A percentile compares a stretch with the other conserved stretches of the same genome.
Evolutionary conservation across 2,113 vertebrate genomes (phyloP).

Genomic region (Ptilorrhoa leucosticta): DNA sequence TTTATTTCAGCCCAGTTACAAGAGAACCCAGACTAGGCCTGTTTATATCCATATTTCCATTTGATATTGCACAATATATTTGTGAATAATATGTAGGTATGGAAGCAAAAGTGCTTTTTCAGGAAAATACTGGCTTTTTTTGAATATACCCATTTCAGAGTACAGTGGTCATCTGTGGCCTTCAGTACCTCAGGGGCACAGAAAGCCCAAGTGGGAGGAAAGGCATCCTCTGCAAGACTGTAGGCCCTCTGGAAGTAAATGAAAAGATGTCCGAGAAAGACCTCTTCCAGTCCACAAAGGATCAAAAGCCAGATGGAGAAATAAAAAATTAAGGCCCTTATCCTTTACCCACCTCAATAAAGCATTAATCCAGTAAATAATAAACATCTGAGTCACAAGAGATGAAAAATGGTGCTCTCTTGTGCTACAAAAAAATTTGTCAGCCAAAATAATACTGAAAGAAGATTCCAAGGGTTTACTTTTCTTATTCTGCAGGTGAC

Average conservation of each 20-base stretch:
- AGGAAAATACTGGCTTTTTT: neutral
- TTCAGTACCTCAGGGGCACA: neutral
- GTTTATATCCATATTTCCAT: neutral
- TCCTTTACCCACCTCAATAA: neutral
- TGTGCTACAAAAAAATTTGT: neutral
- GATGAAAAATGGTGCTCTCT: neutral
- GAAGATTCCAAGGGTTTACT: neutral
- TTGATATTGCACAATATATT: neutral
- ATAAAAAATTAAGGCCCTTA: neutral
- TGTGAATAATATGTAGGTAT: neutral
- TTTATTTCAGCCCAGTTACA: neutral
- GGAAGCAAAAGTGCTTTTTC: neutral
- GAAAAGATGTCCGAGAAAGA: neutral
- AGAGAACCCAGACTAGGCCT: neutral
- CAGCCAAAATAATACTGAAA: neutral
- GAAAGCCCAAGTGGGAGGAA: neutral
- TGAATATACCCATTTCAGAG: neutral
- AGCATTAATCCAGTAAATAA: neutral
- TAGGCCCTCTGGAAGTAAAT: neutral
- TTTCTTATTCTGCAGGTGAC: neutral
- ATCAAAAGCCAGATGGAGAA: neutral
- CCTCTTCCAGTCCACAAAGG: neutral
- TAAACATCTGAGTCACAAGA: neutral
- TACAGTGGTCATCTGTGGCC: neutral
- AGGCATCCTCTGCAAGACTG: neutral